phyloP scores from a whole-genome alignment of 2,797 vertebrate species.

The Pantherophis vulpinus region DNA sequence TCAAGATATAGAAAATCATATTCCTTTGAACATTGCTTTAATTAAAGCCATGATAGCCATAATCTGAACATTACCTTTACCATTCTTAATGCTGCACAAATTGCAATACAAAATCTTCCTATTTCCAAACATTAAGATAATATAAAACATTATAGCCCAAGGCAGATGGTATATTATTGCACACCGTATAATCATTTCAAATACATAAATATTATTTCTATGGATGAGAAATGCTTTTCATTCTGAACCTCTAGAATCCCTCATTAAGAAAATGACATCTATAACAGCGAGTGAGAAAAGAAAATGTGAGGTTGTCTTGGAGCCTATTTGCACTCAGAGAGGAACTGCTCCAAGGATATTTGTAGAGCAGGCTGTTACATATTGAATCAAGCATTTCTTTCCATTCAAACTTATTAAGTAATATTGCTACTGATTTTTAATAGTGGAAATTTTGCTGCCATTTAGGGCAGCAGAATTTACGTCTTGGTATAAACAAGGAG shows the following conservation, averaged over 20 bases:
- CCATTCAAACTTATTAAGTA: background rate
- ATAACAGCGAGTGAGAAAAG: background rate
- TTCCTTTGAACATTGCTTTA: background rate
- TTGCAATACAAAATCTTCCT: background rate
- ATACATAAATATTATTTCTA: background rate
- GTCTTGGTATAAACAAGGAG: background rate
- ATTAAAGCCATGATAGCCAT: background rate
- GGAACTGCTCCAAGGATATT: background rate
- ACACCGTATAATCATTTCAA: background rate
- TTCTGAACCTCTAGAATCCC: background rate
- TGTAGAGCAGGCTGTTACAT: background rate
- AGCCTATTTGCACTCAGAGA: background rate
- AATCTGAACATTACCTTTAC: background rate
- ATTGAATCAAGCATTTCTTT: background rate
- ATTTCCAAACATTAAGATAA: background rate
- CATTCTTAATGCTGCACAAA: background rate
- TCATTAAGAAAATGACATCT: background rate
- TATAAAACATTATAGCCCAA: background rate
- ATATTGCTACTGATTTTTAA: background rate
- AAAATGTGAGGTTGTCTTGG: background rate
- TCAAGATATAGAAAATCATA: background rate
- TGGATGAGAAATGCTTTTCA: background rate
- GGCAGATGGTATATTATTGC: background rate
- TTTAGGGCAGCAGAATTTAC: background rate
- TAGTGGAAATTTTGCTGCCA: background rate